Conservation (phyloP, 2,888 invertebrate species). For the Hartigia nigra region DNA sequence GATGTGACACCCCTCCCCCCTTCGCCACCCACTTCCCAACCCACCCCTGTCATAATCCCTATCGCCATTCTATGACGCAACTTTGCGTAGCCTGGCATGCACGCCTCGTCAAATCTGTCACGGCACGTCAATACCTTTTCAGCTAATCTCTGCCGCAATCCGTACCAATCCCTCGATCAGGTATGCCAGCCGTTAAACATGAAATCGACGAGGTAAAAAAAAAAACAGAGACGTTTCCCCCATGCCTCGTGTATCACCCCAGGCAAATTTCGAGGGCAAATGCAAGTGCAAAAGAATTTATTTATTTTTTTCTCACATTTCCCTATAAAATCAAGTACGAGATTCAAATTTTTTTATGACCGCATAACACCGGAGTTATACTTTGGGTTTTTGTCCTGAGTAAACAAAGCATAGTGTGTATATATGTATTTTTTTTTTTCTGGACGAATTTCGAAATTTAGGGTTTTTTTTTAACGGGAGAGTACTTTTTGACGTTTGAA, state of each 20-base stretch:
- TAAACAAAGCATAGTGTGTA: no score
- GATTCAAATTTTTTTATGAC: no score
- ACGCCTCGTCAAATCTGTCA: constrained; percentile 21
- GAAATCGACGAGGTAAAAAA: neutral
- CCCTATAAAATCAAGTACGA: no score
- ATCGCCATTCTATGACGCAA: neutral
- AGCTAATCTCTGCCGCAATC: neutral
- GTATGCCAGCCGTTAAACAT: neutral
- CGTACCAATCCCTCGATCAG: neutral
- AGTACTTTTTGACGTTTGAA: no score
- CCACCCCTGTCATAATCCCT: neutral
- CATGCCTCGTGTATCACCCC: no score
- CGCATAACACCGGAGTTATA: no score
- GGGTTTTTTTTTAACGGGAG: no score
- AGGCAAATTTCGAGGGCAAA: neutral
- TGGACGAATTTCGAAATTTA: no score
- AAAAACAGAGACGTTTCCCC: neutral
- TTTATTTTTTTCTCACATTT: no score
- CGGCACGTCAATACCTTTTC: constrained; percentile 12
- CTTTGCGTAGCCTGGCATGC: neutral
- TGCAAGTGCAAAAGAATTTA: neutral
- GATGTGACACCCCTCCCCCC: neutral
- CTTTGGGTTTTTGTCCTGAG: no score
- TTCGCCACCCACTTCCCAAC: no score
- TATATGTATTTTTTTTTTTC: no score